Percentiles rank a stretch among this genome's conserved stretches.
phyloP scores from a whole-genome alignment of 2,888 invertebrate genomes.

The Drosophila aldrichi region DNA sequence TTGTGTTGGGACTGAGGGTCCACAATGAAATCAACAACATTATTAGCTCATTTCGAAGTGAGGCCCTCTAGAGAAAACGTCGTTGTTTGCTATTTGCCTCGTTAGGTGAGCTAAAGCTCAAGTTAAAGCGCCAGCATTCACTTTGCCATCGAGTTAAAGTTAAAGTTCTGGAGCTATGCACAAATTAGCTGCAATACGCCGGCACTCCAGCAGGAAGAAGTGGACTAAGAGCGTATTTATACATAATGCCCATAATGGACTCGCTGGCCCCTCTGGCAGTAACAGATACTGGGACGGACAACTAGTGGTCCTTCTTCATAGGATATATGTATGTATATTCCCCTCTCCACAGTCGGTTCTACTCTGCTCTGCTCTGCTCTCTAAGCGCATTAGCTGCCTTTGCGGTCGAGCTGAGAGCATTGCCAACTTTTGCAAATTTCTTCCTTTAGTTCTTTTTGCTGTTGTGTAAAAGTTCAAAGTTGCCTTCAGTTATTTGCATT shows the following conservation, averaged over 20 bases:
- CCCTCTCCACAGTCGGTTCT: background rate
- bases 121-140: constrained; percentile 11
- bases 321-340: background rate
- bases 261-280: constrained; percentile 25
- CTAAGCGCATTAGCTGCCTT: constrained; percentile 72
- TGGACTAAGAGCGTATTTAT: constrained; percentile 9
- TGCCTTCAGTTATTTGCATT: constrained; percentile 74
- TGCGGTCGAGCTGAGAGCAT: constrained; percentile 56
- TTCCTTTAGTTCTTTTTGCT: constrained; percentile 6
- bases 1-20: constrained; percentile 14
- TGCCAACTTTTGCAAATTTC: constrained; percentile 44
- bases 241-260: constrained; percentile 33
- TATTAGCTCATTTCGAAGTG: constrained; percentile 41
- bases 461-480: constrained; percentile 62
- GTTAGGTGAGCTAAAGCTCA: constrained; percentile 28
- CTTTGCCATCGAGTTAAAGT: constrained; percentile 12
- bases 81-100: constrained; percentile 40
- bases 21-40: constrained; percentile 25
- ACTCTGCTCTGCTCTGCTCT: background rate
- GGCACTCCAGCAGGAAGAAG: constrained; percentile 1
- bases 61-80: background rate
- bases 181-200: constrained; percentile 29
- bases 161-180: constrained; percentile 15
- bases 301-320: constrained; percentile 2
- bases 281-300: constrained; percentile 21